These are phyloP conservation scores for Mesochorus sp. DNA, from an alignment of 2,888 invertebrate species.

Conservation along the genomic window DNA sequence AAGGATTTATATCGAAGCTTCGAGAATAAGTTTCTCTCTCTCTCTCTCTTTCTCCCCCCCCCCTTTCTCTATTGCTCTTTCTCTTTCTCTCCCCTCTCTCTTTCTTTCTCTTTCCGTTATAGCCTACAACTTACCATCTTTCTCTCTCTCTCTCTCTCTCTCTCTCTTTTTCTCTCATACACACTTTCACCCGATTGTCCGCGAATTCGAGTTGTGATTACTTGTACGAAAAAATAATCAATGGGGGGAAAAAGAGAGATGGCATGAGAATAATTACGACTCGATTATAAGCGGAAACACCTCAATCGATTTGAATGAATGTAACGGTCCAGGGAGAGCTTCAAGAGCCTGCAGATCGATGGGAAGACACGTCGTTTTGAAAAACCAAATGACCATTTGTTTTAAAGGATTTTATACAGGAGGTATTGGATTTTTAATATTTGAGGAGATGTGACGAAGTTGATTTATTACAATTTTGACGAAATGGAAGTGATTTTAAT, in stretches of 20 bases:
- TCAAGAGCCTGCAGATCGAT: no score
- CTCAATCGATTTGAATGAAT: conserved; percentile 45
- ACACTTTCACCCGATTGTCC: conserved; percentile 29
- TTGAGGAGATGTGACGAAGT: no score
- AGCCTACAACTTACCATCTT: no score
- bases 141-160: conserved; percentile 18
- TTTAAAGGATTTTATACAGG: no score
- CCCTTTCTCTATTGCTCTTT: conserved; percentile 1
- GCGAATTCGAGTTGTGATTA: conserved; percentile 39
- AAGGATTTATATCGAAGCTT: conserved; percentile 41
- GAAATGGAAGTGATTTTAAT: no score
- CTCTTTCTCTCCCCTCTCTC: conserved; percentile 3
- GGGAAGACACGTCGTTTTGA: no score
- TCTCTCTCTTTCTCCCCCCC: background rate
- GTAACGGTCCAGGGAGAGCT: conserved; percentile 1
- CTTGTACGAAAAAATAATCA: background rate
- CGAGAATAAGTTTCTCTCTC: conserved; percentile 6
- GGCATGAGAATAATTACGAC: conserved; percentile 46
- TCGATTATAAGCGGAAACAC: conserved; percentile 34
- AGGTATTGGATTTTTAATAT: no score
- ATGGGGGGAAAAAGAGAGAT: background rate
- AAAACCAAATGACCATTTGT: no score
- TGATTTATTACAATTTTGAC: no score
- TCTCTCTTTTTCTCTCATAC: background rate
- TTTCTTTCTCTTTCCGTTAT: no score